A percentile compares a stretch with the other conserved stretches of the same genome.
Conservation (phyloP, 1,140 invertebrate genomes). For the Sipha flava region DNA sequence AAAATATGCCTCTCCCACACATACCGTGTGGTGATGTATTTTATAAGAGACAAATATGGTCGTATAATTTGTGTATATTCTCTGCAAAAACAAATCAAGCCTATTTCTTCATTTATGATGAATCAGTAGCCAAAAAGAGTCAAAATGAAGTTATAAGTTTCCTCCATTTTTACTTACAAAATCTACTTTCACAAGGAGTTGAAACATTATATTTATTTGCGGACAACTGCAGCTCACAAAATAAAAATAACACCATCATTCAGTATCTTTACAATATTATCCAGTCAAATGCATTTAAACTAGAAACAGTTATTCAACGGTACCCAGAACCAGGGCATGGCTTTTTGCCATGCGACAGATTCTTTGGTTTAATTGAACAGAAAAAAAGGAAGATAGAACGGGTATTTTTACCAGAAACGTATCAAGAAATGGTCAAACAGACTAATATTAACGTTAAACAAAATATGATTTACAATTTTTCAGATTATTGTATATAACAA, state of each 20-base stretch:
- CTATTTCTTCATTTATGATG: not conserved
- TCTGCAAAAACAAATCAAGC: not conserved
- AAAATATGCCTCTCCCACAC: too few relatives aligned
- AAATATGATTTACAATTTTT: not conserved
- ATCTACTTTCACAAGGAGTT: not conserved
- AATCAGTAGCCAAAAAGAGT: not conserved
- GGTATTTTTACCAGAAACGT: not conserved
- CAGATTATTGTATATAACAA: not conserved
- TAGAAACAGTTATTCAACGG: not conserved
- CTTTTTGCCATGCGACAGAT: not conserved
- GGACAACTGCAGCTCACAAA: not conserved
- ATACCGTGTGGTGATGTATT: not conserved
- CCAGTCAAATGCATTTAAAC: not conserved
- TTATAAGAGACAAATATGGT: not conserved
- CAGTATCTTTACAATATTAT: not conserved
- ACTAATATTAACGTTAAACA: not conserved
- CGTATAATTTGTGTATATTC: not conserved
- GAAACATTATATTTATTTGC: not conserved
- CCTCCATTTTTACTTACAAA: not conserved
- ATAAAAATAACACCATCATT: not conserved
- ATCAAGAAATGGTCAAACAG: not conserved
- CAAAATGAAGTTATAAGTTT: not conserved
- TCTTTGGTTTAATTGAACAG: not conserved
- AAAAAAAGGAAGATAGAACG: not conserved
- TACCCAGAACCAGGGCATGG: not conserved